Conservation (phyloP, 2,888 invertebrate genomes). For the Prosopocoilus inquinatus region DNA sequence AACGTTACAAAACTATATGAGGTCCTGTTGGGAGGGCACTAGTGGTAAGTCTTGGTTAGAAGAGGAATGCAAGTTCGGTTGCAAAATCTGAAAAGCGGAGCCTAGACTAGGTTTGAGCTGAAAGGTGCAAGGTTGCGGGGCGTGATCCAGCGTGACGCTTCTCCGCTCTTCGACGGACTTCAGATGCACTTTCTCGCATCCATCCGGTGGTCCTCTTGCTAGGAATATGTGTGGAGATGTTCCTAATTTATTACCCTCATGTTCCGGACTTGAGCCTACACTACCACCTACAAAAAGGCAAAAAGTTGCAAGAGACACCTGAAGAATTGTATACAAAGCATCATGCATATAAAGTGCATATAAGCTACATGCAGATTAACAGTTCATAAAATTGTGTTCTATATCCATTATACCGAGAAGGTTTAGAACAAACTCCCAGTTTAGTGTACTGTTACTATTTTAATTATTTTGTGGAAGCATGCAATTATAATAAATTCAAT, state of each 20-base stretch:
- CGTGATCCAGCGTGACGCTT: constrained; percentile 43
- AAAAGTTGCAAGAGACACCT: no score
- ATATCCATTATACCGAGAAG: neutral
- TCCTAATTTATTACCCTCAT: constrained; percentile 67
- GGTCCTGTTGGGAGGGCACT: constrained; percentile 42
- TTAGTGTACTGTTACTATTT: no score
- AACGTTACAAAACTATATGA: constrained; percentile 26
- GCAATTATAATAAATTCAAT: no score
- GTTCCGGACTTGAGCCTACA: constrained; percentile 74
- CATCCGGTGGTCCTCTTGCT: constrained; percentile 85
- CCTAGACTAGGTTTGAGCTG: constrained; percentile 76
- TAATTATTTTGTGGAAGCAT: no score
- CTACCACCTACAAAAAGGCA: constrained; percentile 59
- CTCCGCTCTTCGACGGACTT: constrained; percentile 60
- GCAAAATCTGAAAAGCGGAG: constrained; percentile 77
- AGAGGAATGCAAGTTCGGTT: constrained; percentile 41
- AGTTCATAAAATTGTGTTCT: neutral
- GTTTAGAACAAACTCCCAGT: neutral
- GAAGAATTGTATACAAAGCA: neutral
- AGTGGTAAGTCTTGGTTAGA: constrained; percentile 38
- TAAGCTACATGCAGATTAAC: no score
- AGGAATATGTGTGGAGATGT: constrained; percentile 84
- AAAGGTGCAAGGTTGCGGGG: constrained; percentile 63
- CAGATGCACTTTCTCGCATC: constrained; percentile 81
- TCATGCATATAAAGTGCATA: neutral